Conservation (phyloP, 2,888 invertebrate species). For the Ptilodon capucinus region DNA sequence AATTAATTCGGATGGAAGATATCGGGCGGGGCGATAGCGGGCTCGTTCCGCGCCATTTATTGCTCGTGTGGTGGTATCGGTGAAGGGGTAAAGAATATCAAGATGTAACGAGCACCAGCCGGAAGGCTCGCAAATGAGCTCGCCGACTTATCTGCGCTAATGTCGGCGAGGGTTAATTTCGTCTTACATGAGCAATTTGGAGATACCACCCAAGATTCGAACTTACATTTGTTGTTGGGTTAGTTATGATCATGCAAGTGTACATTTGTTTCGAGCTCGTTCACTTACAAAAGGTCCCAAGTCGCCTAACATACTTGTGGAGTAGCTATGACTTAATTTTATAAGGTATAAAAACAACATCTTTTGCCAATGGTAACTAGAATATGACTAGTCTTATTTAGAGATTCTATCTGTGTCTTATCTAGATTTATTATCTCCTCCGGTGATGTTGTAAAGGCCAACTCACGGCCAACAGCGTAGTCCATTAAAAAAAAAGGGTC, state of each 20-base stretch:
- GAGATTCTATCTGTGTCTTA: too few species aligned
- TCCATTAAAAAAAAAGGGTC: too few species aligned
- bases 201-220: constrained; percentile 66
- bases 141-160: constrained; percentile 81
- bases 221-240: constrained; percentile 64
- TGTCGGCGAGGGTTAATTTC: constrained; percentile 81
- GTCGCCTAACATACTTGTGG: too few species aligned
- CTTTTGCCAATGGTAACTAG: too few species aligned
- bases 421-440: too few species aligned
- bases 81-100: constrained; percentile 82
- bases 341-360: too few species aligned
- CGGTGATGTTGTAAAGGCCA: too few species aligned
- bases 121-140: constrained; percentile 83
- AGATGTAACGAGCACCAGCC: constrained; percentile 80
- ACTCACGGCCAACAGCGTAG: too few species aligned
- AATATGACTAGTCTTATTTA: too few species aligned
- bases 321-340: too few species aligned
- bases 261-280: constrained; percentile 37
- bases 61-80: constrained; percentile 81
- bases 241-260: constrained; percentile 37
- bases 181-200: constrained; percentile 81
- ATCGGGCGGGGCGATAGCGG: constrained; percentile 78
- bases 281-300: constrained; percentile 8
- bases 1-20: constrained; percentile 83
- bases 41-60: constrained; percentile 82